Conservation (phyloP, 1,140 invertebrate species). For the Aphelinus certus region DNA sequence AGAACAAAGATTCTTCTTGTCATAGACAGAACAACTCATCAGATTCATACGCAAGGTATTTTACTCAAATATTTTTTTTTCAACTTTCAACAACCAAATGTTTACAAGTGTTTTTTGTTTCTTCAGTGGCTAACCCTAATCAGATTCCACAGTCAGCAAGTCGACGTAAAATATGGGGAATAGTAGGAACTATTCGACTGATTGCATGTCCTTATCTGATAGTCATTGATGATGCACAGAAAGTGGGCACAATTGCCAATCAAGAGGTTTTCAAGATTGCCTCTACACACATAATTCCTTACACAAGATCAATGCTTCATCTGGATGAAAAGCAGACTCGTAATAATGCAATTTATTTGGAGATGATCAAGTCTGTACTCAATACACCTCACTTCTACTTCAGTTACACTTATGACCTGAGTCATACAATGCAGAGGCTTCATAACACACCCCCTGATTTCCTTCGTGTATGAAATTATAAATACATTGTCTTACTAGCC, state of each 20-base stretch:
- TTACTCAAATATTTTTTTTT: slow-evolving; percentile 34
- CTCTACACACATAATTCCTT: slow-evolving; percentile 87
- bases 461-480: slow-evolving; percentile 65
- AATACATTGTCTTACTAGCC: not conserved
- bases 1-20: slow-evolving; percentile 71
- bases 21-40: slow-evolving; percentile 77
- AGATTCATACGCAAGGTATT: slow-evolving; percentile 73
- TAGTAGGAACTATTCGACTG: slow-evolving; percentile 87
- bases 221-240: slow-evolving; percentile 86
- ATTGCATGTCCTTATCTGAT: slow-evolving; percentile 90
- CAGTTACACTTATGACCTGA: slow-evolving; percentile 93
- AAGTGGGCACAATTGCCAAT: slow-evolving; percentile 86
- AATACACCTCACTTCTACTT: slow-evolving; percentile 89
- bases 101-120: slow-evolving; percentile 4
- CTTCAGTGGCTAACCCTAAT: slow-evolving; percentile 65
- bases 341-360: slow-evolving; percentile 81
- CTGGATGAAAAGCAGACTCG: slow-evolving; percentile 82
- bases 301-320: slow-evolving; percentile 83
- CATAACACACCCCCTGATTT: slow-evolving; percentile 90
- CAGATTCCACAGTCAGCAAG: slow-evolving; percentile 72
- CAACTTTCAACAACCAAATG: not conserved
- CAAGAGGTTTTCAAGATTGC: slow-evolving; percentile 88
- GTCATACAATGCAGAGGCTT: slow-evolving; percentile 89
- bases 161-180: slow-evolving; percentile 84
- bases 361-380: slow-evolving; percentile 83